Conservation (phyloP, 2,888 invertebrate genomes). For the Ormyrus thymus region DNA sequence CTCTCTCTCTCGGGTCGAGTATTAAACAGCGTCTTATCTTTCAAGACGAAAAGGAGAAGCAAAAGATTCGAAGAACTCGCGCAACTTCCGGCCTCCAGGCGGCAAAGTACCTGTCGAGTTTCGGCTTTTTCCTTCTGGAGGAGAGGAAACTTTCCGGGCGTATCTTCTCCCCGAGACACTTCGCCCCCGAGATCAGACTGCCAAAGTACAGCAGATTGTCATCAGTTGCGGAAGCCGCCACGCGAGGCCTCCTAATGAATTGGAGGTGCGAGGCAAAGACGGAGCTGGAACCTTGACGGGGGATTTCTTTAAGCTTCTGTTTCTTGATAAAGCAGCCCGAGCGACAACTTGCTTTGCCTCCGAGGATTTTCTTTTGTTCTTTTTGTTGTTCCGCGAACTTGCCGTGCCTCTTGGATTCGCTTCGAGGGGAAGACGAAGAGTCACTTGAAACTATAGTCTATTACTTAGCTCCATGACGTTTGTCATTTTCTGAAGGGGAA, state of each 20-base stretch:
- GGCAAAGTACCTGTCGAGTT: not conserved
- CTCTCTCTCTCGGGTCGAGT: not conserved
- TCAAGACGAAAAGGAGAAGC: not conserved
- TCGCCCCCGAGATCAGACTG: not conserved
- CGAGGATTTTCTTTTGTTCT: no score
- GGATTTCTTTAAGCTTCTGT: slow-evolving; percentile 14
- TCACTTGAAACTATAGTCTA: no score
- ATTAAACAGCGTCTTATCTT: not conserved
- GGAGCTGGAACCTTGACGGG: not conserved
- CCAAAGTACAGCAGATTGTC: not conserved
- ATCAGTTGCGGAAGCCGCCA: not conserved
- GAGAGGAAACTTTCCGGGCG: slow-evolving; percentile 10
- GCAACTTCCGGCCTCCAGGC: not conserved
- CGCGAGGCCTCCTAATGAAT: not conserved
- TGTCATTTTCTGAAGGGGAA: not conserved
- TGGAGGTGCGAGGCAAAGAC: not conserved
- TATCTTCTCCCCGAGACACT: slow-evolving; percentile 26
- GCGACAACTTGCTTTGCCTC: no score
- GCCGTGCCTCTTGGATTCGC: no score
- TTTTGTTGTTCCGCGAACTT: no score
- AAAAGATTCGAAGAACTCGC: slow-evolving; percentile 1
- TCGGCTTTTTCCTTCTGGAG: slow-evolving; percentile 16
- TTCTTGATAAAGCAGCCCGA: no score
- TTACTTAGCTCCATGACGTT: no score
- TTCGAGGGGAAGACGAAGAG: no score